Base-by-base conservation (phyloP, 2,113 vertebrate species). In the Athene noctua region DNA sequence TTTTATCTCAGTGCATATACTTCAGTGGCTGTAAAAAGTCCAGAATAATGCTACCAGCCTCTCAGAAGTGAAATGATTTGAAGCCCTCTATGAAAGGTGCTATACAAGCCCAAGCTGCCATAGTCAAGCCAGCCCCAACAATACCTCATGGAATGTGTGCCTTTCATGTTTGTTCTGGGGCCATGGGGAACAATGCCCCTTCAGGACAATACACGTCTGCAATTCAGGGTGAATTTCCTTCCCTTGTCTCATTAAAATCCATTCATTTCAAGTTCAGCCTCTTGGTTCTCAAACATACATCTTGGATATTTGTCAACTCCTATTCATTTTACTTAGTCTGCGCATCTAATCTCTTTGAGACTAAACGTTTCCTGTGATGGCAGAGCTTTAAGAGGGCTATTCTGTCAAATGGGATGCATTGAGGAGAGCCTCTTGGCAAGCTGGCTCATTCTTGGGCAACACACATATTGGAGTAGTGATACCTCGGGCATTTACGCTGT, bases 291-390 rank as follows among this genome's bases (percentile, higher is more conserved):
- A 94, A 95, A 94, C 68, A 66, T 85, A 79, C 57, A 25, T 96
- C 90, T 94, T 97, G 96, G 92, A 94, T 93, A 90, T 96, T 96
- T 94, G 70, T 96, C 93, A 96, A 77, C 51, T 90, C 87, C 92
- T 88, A 82, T 95, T 96, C 80, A 92, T 95, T 2, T 89, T 90
- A 73, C 68, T 95, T 90, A 88, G 74, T 70, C 66, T 88, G 71
- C 5, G 13, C 90, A 93, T 95, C 66, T 96, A 90, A 93, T 92
- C 54, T 95, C 62, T 87, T 91, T 81, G 80, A 95, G 68, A 68
- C 61, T 30, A 66, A 87, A 75, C 25, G 54, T 92, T 94, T 89
- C 61, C 49, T 94, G 52, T 57, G 54, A 85, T 93, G 87, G 90
- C 84, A 94, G 46, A 91, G 63, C 47, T 58, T 85, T 82, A 58